These are phyloP conservation scores for Psittacula cyanocephala DNA, from an alignment of 2,113 vertebrate genomes.

Conservation along the genomic window DNA sequence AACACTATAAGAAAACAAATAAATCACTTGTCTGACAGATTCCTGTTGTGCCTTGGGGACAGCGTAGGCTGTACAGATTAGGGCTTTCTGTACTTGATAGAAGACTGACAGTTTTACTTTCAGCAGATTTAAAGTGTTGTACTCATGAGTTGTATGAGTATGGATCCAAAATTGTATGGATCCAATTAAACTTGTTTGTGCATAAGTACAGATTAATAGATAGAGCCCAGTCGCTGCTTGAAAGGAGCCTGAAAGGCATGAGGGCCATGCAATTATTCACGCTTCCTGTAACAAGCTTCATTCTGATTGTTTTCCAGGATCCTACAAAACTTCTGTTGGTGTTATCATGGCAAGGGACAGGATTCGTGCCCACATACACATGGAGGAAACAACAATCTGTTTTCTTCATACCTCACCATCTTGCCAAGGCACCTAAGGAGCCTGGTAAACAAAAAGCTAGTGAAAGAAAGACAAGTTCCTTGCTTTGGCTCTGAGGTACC, in stretches of 20 bases:
- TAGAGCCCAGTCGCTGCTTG: not conserved
- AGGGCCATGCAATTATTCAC: not conserved
- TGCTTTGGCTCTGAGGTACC: not conserved
- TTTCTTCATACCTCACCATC: not conserved
- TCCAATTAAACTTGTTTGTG: not conserved
- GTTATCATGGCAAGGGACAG: not conserved
- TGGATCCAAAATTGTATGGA: not conserved
- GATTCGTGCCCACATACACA: not conserved
- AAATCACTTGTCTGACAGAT: not conserved
- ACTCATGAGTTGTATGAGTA: not conserved
- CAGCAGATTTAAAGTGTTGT: not conserved
- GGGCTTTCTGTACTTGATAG: not conserved
- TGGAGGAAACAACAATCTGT: not conserved
- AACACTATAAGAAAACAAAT: accelerated
- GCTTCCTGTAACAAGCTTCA: not conserved
- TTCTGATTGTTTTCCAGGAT: not conserved
- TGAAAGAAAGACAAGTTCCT: not conserved
- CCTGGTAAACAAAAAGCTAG: not conserved
- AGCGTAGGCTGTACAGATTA: not conserved
- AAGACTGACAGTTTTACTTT: not conserved
- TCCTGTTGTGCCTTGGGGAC: not conserved
- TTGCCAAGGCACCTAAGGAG: not conserved
- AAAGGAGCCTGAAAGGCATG: not conserved
- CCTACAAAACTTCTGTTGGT: not conserved
- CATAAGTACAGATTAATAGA: not conserved